Conservation (phyloP, 1,140 invertebrate genomes). For the Triops cancriformis region DNA sequence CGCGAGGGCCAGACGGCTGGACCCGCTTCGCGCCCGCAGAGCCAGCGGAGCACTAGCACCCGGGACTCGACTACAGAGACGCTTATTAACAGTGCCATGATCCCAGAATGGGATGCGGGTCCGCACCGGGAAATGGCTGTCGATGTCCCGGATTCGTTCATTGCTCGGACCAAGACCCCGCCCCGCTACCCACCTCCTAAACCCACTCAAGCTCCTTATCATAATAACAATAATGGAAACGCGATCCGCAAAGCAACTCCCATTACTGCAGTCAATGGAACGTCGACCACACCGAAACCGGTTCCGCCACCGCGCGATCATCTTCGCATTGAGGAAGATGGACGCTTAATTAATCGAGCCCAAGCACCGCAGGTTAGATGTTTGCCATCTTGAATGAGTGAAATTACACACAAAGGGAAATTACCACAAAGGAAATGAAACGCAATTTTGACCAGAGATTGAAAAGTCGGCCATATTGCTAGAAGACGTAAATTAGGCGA, state of each 20-base stretch:
- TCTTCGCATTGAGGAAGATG: conserved; percentile 50
- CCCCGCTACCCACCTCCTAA: conserved; percentile 78
- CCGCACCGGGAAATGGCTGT: conserved; percentile 82
- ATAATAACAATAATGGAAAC: not conserved
- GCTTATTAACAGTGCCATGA: not conserved
- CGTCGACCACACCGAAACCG: conserved; percentile 45
- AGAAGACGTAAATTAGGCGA: conserved; percentile 30
- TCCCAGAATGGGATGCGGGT: conserved; percentile 34
- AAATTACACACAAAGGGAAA: no score
- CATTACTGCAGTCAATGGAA: conserved; percentile 14
- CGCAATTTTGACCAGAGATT: no score
- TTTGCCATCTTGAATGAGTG: not conserved
- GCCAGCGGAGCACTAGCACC: conserved; percentile 17
- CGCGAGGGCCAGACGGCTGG: not conserved
- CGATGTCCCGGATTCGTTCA: conserved; percentile 92
- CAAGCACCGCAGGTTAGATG: conserved; percentile 49
- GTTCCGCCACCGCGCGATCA: conserved; percentile 66
- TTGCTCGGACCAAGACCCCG: conserved; percentile 79
- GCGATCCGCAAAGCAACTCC: not conserved
- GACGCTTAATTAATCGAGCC: conserved; percentile 46
- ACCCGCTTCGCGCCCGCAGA: not conserved
- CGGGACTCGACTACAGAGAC: conserved; percentile 39
- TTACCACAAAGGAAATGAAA: no score
- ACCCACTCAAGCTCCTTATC: conserved; percentile 39
- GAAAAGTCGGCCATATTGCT: not conserved